Percentiles rank a stretch among this genome's conserved stretches.
Conservation (phyloP, 2,888 invertebrate species). For the Drosophila neotestacea region DNA sequence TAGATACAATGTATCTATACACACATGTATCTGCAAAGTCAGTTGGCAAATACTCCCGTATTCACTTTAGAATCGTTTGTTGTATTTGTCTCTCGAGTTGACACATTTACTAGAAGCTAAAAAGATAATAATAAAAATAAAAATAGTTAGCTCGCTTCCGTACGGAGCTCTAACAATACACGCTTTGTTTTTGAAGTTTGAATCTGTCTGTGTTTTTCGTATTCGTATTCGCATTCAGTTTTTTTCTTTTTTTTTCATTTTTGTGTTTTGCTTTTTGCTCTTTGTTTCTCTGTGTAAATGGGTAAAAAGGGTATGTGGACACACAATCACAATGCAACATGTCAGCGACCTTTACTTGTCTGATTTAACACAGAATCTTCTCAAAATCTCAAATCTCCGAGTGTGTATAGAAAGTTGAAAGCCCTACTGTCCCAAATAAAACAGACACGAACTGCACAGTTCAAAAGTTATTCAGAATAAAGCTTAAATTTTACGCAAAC, state of each 20-base stretch:
- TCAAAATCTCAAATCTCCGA: conserved; percentile 2
- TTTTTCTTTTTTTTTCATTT: background rate
- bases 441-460: conserved; percentile 11
- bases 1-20: conserved; percentile 12
- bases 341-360: conserved; percentile 72
- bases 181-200: conserved; percentile 54
- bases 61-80: conserved; percentile 42
- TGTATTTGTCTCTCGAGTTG: conserved; percentile 34
- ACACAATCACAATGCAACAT: conserved; percentile 55
- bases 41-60: conserved; percentile 45
- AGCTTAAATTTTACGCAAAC: background rate
- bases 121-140: conserved; percentile 18
- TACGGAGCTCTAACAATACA: conserved; percentile 42
- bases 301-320: conserved; percentile 43
- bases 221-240: conserved; percentile 29
- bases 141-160: conserved; percentile 57
- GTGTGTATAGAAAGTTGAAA: conserved; percentile 34
- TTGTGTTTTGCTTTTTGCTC: conserved; percentile 7
- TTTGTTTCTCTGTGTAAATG: conserved; percentile 33
- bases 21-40: conserved; percentile 25
- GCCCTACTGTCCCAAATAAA: conserved; percentile 43
- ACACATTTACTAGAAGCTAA: conserved; percentile 42
- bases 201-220: conserved; percentile 33
- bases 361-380: conserved; percentile 48
- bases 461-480: background rate